Conservation (phyloP, 2,797 vertebrate genomes). For the Chelon auratus region DNA sequence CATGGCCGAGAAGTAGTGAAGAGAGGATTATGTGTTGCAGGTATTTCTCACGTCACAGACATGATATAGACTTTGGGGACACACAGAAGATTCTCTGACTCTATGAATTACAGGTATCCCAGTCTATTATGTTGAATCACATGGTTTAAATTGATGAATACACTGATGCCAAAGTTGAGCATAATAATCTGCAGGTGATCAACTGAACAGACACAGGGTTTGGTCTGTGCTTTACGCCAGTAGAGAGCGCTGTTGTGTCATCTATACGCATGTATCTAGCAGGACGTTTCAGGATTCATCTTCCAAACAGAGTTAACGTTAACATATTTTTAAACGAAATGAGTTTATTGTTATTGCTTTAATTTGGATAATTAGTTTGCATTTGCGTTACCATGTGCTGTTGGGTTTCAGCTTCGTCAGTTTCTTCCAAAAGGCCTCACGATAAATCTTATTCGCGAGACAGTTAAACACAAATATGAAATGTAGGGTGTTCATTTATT, state of each 20-base stretch:
- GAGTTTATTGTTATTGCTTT: too few relatives aligned
- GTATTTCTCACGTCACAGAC: slow-evolving; percentile 6
- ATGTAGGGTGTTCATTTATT: not conserved
- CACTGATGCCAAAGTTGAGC: not conserved
- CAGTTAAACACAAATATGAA: not conserved
- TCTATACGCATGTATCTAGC: not conserved
- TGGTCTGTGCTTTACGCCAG: slow-evolving; percentile 14
- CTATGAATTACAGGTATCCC: not conserved
- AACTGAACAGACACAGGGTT: not conserved
- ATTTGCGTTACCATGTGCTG: too few relatives aligned
- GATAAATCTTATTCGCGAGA: too few relatives aligned
- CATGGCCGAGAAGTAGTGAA: not conserved
- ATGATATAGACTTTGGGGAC: not conserved
- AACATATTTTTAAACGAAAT: not conserved
- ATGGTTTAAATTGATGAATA: not conserved
- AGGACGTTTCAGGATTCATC: not conserved
- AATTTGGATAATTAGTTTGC: too few relatives aligned
- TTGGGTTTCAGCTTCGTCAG: too few relatives aligned
- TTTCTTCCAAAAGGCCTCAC: too few relatives aligned
- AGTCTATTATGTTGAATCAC: not conserved
- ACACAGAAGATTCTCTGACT: not conserved
- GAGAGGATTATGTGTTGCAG: not conserved
- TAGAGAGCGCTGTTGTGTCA: slow-evolving; percentile 57
- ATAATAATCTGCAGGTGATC: not conserved
- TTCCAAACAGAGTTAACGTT: not conserved